These are phyloP conservation scores for Labeo calbasu DNA, from an alignment of 2,797 vertebrate genomes.

Conservation along the genomic window DNA sequence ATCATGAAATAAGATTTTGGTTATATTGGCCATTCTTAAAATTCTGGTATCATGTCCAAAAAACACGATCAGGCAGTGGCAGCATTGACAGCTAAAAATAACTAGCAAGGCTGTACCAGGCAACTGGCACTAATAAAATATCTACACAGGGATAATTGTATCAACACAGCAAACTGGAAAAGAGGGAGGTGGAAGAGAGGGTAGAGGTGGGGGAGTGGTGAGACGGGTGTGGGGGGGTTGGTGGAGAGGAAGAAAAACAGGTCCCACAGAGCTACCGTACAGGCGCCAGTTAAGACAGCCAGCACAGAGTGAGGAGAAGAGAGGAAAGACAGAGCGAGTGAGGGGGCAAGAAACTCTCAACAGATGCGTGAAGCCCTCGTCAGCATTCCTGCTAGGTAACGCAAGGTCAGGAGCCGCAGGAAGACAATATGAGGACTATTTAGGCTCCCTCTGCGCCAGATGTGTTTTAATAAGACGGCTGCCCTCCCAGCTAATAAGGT, in stretches of 20 bases:
- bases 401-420: constrained; percentile 84
- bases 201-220: constrained; percentile 59
- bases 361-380: constrained; percentile 86
- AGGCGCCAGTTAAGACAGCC: constrained; percentile 83
- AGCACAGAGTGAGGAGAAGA: constrained; percentile 66
- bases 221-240: background rate
- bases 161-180: constrained; percentile 70
- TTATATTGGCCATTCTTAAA: background rate
- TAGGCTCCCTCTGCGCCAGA: constrained; percentile 90
- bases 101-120: constrained; percentile 69
- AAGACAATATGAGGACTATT: constrained; percentile 89
- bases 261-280: constrained; percentile 83
- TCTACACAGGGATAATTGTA: constrained; percentile 76
- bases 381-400: constrained; percentile 91
- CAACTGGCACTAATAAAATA: constrained; percentile 77
- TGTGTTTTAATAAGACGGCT: constrained; percentile 96
- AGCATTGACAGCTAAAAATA: constrained; percentile 74
- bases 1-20: background rate
- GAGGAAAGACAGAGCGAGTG: constrained; percentile 44
- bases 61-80: constrained; percentile 50
- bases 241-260: constrained; percentile 76
- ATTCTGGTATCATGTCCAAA: background rate
- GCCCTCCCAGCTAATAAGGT: constrained; percentile 97
- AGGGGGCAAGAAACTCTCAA: constrained; percentile 80
- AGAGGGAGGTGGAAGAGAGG: constrained; percentile 55